Base-by-base conservation (phyloP, 2,888 invertebrate species). In the Chrysomela aeneicollis region DNA sequence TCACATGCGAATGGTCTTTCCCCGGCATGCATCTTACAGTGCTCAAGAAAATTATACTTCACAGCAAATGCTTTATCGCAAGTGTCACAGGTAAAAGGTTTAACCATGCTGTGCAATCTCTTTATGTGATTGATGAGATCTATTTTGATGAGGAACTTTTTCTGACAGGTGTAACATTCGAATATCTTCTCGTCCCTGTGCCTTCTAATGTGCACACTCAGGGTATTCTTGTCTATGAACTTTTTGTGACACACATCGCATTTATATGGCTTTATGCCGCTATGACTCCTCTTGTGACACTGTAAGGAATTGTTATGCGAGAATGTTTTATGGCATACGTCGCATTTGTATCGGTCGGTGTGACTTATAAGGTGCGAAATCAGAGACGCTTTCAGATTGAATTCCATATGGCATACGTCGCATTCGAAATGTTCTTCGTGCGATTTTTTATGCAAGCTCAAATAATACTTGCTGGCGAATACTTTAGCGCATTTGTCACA, bases 21-120 rank as follows among this genome's bases (percentile, higher is more conserved):
- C 10, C 42, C 60, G 21, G 50, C 26, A 19, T 64, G 55, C n/a
- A 30, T 50, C 12, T 46, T 42, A 17, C 47, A 47, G 17, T 64
- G 64, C 19, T 26, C 51, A n/a, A 42, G 42, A 21, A 64, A 22
- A 42, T 51, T 35, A n/a, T 12, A 50, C 6, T 15, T 18, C 15
- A 51, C 49, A 15, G 60, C 37, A 21, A 60, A 64, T 0, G 59
- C 15, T 12, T 60, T 60, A 10, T 18, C 19, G 22, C 64, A 64
- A 15, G 10, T 55, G 9, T 60, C 50, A 35, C 64, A 64, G 1
- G 26, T 50, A 35, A 42, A 60, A 8, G 35, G 54, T 51, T 59
- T 58, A 10, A 49, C 51, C 6, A 1, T 0, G 10, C 15, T 61
- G 17, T 61, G 61, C 18, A 35, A 35, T 35, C 32, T 4, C 10